Evolutionary conservation across 2,888 invertebrate genomes (phyloP).

Genomic region (Diarsia brunnea): DNA sequence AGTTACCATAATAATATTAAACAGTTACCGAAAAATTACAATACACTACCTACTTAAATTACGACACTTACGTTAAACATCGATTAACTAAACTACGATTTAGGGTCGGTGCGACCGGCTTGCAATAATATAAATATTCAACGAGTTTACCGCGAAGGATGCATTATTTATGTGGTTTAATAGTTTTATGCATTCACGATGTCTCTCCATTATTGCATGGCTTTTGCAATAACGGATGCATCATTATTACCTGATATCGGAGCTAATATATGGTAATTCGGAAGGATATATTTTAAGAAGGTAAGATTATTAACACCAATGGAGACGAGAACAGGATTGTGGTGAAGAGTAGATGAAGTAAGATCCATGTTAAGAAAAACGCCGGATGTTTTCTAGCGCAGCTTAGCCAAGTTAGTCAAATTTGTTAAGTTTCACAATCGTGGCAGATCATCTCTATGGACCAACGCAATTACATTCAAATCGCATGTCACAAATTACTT

Average conservation of each 20-base stretch:
- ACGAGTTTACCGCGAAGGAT: slow-evolving; percentile 17
- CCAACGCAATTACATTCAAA: background rate
- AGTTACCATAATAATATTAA: background rate
- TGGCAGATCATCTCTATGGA: background rate
- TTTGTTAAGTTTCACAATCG: background rate
- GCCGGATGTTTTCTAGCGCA: too few relatives aligned
- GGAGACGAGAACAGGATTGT: background rate
- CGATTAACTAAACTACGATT: background rate
- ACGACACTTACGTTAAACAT: background rate
- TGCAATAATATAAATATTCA: slow-evolving; percentile 31
- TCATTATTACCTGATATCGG: background rate
- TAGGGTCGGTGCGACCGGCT: background rate
- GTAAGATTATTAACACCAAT: background rate
- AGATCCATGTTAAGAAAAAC: background rate
- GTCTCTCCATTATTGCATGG: slow-evolving; percentile 43
- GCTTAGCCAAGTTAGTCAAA: background rate
- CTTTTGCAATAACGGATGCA: background rate
- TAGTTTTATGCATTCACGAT: slow-evolving; percentile 50
- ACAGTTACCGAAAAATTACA: background rate
- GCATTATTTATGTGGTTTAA: slow-evolving; percentile 39
- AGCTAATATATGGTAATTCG: background rate
- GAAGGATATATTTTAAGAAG: background rate
- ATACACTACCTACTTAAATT: slow-evolving; percentile 3
- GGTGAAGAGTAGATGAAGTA: too few relatives aligned
- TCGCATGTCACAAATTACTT: background rate